Evolutionary conservation across 1,140 invertebrate genomes (phyloP).

Genomic region (Harpegnathos saltator): DNA sequence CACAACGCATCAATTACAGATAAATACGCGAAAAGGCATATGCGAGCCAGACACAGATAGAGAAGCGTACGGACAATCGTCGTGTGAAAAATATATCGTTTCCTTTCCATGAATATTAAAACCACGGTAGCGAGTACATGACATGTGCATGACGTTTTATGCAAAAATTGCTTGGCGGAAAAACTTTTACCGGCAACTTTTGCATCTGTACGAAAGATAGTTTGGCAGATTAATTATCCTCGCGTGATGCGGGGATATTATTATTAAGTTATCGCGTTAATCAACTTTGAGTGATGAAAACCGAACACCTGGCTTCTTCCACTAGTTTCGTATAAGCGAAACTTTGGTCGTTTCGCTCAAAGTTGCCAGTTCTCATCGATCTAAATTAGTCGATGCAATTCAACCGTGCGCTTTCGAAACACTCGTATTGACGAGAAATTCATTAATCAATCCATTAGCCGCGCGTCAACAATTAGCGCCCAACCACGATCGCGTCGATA

Average conservation of each 20-base stretch:
- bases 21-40: not conserved
- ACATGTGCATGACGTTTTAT: not conserved
- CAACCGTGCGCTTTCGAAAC: too few species aligned
- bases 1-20: too few species aligned
- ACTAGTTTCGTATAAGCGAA: too few species aligned
- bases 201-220: not conserved
- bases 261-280: not conserved
- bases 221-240: not conserved
- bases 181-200: not conserved
- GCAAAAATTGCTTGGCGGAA: not conserved
- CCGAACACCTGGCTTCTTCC: too few species aligned
- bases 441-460: not conserved
- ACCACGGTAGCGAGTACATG: not conserved
- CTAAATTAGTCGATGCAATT: too few species aligned
- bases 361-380: too few species aligned
- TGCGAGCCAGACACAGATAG: not conserved
- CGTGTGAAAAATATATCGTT: not conserved
- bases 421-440: too few species aligned
- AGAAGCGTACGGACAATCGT: not conserved
- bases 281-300: too few species aligned
- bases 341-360: too few species aligned
- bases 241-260: not conserved
- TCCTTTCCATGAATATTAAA: not conserved
- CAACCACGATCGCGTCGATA: not conserved
- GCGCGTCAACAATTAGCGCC: not conserved